A percentile compares a stretch with the other conserved stretches of the same genome.
Evolutionary conservation across 2,888 invertebrate genomes (phyloP).

Genomic region (Harmothoe impar): DNA sequence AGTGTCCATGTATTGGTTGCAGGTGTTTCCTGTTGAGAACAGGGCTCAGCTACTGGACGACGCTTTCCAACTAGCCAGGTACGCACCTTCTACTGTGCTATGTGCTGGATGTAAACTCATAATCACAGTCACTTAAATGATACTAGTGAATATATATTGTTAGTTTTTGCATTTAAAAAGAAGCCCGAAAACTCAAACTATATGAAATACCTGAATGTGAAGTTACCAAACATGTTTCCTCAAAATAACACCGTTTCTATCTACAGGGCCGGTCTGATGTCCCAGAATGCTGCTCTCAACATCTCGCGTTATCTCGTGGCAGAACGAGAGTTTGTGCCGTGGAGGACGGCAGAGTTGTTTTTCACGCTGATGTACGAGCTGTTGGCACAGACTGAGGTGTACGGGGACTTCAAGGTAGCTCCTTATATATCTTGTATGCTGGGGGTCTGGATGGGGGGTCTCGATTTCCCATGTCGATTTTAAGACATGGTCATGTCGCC

Average conservation of each 20-base stretch:
- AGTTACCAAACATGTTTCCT: too few species aligned
- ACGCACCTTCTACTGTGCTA: too few species aligned
- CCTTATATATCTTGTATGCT: neutral
- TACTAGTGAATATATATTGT: too few species aligned
- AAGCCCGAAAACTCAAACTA: too few species aligned
- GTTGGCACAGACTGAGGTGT: neutral
- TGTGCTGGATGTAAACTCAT: too few species aligned
- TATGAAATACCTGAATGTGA: too few species aligned
- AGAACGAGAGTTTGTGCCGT: slow-evolving; percentile 15
- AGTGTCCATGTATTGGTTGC: too few species aligned
- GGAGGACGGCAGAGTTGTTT: slow-evolving; percentile 14
- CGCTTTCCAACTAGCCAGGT: slow-evolving; percentile 46
- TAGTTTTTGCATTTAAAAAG: too few species aligned
- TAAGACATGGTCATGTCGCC: too few species aligned
- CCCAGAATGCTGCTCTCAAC: neutral
- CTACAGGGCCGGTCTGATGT: slow-evolving; percentile 25
- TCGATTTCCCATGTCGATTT: too few species aligned
- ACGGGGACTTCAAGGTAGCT: slow-evolving; percentile 30
- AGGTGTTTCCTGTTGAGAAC: slow-evolving; percentile 49
- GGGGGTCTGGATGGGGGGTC: too few species aligned
- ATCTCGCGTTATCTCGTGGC: slow-evolving; percentile 17
- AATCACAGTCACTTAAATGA: too few species aligned
- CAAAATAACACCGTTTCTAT: neutral
- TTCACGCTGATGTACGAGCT: slow-evolving; percentile 18
- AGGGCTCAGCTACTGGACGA: slow-evolving; percentile 40